Conservation (phyloP, 2,113 vertebrate genomes). For the Scolopax mira region DNA sequence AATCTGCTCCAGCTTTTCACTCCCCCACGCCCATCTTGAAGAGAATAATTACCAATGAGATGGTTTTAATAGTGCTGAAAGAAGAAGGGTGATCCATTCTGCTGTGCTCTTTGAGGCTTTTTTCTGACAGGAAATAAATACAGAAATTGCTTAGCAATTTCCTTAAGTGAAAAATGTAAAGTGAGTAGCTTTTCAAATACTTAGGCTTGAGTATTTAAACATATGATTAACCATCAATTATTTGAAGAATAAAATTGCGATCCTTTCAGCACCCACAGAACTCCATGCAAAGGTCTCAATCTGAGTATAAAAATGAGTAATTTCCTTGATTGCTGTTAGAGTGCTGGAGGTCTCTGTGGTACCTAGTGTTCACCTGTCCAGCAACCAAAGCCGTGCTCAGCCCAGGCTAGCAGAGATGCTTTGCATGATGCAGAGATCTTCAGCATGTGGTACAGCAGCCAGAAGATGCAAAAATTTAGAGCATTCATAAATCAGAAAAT, state of each 20-base stretch:
- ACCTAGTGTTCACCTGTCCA: not conserved
- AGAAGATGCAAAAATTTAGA: not conserved
- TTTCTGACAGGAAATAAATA: not conserved
- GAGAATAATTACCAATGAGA: constrained; percentile 26
- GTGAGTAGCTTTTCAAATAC: not conserved
- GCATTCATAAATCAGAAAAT: not conserved
- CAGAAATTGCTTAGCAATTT: not conserved
- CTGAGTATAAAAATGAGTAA: not conserved
- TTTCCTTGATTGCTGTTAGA: not conserved
- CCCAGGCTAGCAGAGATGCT: not conserved
- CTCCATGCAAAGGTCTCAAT: not conserved
- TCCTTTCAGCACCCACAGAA: not conserved
- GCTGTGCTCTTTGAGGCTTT: not conserved
- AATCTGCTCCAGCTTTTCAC: constrained; percentile 31
- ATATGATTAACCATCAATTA: not conserved
- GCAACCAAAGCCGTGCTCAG: not conserved
- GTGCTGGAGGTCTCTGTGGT: not conserved
- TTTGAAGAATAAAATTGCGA: not conserved
- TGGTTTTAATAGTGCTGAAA: constrained; percentile 23
- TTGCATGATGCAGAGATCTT: not conserved
- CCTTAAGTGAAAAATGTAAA: not conserved
- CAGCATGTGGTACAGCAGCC: not conserved
- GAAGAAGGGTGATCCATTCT: not conserved
- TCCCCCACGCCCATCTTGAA: constrained; percentile 35
- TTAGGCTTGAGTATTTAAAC: not conserved